These are phyloP conservation scores for Mimachlamys varia DNA, from an alignment of 2,888 invertebrate genomes.

Conservation along the genomic window DNA sequence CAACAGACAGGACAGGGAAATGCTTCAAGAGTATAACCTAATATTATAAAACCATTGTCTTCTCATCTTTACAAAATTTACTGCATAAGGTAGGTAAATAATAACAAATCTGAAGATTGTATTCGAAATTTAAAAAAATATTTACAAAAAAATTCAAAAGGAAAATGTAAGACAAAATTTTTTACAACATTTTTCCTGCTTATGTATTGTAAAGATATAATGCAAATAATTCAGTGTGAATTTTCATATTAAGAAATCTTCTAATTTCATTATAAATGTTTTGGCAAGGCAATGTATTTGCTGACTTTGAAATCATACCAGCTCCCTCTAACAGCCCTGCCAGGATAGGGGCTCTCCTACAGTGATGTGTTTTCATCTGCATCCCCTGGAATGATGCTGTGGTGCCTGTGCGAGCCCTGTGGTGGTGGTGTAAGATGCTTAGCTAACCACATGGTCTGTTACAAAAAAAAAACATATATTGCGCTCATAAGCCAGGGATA, in stretches of 20 bases:
- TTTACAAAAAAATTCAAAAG: neutral
- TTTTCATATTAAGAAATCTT: neutral
- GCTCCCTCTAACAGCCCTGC: neutral
- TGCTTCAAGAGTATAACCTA: neutral
- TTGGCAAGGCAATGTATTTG: neutral
- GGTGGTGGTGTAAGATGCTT: constrained; percentile 9
- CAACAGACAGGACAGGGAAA: neutral
- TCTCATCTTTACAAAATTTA: neutral
- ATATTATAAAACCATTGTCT: neutral
- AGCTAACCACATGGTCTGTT: constrained; percentile 31
- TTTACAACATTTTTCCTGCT: neutral
- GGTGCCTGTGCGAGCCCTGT: neutral
- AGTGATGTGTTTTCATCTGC: neutral
- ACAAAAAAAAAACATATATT: neutral
- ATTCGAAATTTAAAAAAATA: neutral
- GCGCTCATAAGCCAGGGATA: constrained; percentile 1
- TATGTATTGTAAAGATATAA: no score
- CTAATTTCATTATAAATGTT: neutral
- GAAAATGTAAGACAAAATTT: neutral
- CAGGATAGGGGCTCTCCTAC: neutral
- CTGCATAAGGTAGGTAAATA: neutral
- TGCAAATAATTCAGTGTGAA: neutral
- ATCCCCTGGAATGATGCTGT: neutral
- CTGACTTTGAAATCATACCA: neutral
- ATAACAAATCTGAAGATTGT: neutral